These are phyloP conservation scores for Micrastur ruficollis DNA, from an alignment of 2,797 vertebrate genomes.

Conservation along the genomic window DNA sequence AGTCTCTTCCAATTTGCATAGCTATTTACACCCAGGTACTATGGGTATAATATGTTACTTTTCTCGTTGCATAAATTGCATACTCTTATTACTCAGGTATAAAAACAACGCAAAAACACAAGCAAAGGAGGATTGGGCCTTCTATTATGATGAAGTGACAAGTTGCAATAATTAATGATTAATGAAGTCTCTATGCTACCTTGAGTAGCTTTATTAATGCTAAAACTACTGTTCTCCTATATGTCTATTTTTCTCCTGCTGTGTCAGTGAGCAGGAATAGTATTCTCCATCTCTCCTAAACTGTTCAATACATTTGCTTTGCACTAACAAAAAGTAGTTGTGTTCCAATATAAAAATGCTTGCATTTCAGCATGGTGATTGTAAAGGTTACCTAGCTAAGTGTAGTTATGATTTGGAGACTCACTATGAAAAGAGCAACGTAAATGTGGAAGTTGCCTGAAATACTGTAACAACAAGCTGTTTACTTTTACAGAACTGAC, in stretches of 20 bases:
- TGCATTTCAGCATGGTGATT: background rate
- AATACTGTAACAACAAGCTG: background rate
- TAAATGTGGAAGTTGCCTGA: background rate
- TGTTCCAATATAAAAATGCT: slow-evolving; percentile 1
- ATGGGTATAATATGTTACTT: background rate
- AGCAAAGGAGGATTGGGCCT: background rate
- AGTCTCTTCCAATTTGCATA: slow-evolving; percentile 33
- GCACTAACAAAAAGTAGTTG: background rate
- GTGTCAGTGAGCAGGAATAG: background rate
- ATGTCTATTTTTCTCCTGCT: background rate
- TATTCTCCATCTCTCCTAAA: background rate
- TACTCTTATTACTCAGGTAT: background rate
- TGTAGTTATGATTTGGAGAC: background rate
- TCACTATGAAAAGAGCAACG: background rate
- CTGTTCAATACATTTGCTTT: background rate
- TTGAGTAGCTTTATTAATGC: background rate
- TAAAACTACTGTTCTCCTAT: background rate
- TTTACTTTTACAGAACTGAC: background rate
- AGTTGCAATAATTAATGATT: background rate
- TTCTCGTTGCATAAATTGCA: background rate
- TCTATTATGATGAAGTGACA: background rate
- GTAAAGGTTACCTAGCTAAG: background rate
- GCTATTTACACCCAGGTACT: background rate
- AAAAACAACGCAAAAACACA: background rate
- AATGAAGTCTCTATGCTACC: background rate